These are phyloP conservation scores for Pandemis corylana DNA, from an alignment of 2,888 invertebrate species.

Conservation along the genomic window DNA sequence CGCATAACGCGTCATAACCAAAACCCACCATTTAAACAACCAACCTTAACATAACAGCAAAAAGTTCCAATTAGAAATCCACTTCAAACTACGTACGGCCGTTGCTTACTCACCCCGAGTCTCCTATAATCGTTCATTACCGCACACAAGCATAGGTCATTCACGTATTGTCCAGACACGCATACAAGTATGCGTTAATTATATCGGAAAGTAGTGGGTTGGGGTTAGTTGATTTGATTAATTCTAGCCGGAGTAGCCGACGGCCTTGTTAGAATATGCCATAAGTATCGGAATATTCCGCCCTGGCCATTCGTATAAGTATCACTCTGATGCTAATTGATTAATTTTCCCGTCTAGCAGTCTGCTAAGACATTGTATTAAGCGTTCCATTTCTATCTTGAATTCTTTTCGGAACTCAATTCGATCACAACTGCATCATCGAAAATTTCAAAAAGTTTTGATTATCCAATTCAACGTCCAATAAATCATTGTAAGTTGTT, in stretches of 20 bases:
- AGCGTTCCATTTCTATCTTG: background rate
- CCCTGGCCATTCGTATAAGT: slow-evolving; percentile 59
- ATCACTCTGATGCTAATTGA: slow-evolving; percentile 65
- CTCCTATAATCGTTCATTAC: slow-evolving; percentile 84
- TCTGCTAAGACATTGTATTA: slow-evolving; percentile 27
- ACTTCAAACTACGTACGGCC: slow-evolving; percentile 56
- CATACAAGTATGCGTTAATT: slow-evolving; percentile 82
- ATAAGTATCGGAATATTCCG: slow-evolving; percentile 79
- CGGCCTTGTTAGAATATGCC: slow-evolving; percentile 76
- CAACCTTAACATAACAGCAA: slow-evolving; percentile 68
- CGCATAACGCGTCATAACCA: slow-evolving; percentile 62
- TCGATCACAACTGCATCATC: background rate
- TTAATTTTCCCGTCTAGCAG: slow-evolving; percentile 51
- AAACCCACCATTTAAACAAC: slow-evolving; percentile 62
- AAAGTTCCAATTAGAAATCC: slow-evolving; percentile 62
- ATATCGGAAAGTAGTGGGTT: slow-evolving; percentile 84
- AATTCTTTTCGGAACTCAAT: background rate
- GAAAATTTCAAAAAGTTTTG: background rate
- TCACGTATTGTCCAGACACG: slow-evolving; percentile 77
- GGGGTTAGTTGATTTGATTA: slow-evolving; percentile 85
- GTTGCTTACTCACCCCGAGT: slow-evolving; percentile 73
- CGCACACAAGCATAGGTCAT: slow-evolving; percentile 75
- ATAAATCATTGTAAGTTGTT: background rate
- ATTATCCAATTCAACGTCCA: background rate
- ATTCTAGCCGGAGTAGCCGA: slow-evolving; percentile 79